Percentiles rank a stretch among this genome's conserved stretches.
Conservation (phyloP, 2,888 invertebrate species). For the Zele albiditarsus region DNA sequence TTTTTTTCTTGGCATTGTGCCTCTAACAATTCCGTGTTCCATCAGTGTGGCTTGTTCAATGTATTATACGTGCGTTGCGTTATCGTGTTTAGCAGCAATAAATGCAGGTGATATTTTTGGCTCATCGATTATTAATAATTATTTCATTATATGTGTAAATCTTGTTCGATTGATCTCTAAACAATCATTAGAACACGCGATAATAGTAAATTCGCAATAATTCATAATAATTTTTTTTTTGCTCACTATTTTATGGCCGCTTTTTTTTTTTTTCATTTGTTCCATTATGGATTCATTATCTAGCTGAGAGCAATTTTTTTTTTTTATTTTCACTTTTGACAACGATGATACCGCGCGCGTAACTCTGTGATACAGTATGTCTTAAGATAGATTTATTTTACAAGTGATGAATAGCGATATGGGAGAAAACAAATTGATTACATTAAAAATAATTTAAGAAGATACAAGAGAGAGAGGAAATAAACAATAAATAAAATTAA, state of each 20-base stretch:
- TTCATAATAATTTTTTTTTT: neutral
- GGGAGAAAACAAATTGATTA: conserved; percentile 42
- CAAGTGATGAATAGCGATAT: conserved; percentile 55
- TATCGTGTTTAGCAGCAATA: neutral
- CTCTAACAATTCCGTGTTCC: neutral
- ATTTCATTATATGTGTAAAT: neutral
- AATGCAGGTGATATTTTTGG: neutral
- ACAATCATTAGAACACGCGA: neutral
- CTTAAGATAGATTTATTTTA: conserved; percentile 71
- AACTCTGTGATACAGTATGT: conserved; percentile 72
- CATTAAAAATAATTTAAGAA: conserved; percentile 42
- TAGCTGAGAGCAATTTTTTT: conserved; percentile 58
- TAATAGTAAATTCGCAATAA: neutral
- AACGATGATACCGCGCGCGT: conserved; percentile 68
- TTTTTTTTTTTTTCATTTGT: neutral
- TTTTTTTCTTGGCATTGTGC: neutral
- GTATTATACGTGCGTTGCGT: neutral
- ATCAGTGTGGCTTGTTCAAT: neutral
- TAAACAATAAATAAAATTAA: conserved; percentile 4
- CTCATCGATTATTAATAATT: neutral
- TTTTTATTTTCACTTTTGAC: neutral
- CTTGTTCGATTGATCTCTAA: neutral
- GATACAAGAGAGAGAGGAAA: conserved; percentile 36
- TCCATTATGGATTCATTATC: conserved; percentile 18
- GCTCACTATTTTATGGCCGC: neutral